Base-by-base conservation (phyloP, 1,140 invertebrate species). In the Charaxes varanes region DNA sequence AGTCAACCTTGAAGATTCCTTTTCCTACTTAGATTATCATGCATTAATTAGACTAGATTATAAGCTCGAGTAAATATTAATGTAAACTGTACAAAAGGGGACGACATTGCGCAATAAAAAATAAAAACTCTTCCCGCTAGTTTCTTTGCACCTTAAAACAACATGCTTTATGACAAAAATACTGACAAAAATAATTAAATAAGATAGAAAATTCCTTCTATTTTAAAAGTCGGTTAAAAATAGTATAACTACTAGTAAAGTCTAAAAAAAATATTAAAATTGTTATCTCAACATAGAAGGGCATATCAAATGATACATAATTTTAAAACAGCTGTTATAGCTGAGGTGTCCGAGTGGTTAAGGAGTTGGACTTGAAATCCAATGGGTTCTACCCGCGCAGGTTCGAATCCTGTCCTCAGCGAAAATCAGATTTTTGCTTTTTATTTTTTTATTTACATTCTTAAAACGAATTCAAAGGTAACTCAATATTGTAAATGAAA, bases 351-450 rank as follows among this genome's bases (percentile, higher is more conserved):
- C 46, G 46, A 49, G 43, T 45, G 43, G 43, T 45, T 45, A 45
- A 45, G 43, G 43, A 45, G 43, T 45, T 46, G 43, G 43, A 46
- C 43, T 46, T 46, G 43, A 46, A 46, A 46, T 46, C 43, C 43
- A 46, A 46, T 46, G 43, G 43, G 43, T 46, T 46, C 23, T 46
- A 46, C 43, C 23, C 23, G 50, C 50, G 50, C 50, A 53, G 51
- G 51, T 53, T 53, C 51, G 51, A 53, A 53, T 53, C 51, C 51
- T 53, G 45, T 48, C 45, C 45, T 48, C 45, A 48, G 45, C 45
- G 45, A 17, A 7, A 0, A 6, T 33, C n/a, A n/a, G n/a, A n/a
- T 46, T 30, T 33, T 38, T 27, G 11, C 15, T 34, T 13, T 21
- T 41, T 41, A 35, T 41, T 33, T 22, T 13, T 18, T 18, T 26